A percentile compares a stretch with the other conserved stretches of the same genome.
These are phyloP conservation scores for Eonycteris spelaea DNA, from an alignment of 2,113 vertebrate genomes.

Conservation along the genomic window DNA sequence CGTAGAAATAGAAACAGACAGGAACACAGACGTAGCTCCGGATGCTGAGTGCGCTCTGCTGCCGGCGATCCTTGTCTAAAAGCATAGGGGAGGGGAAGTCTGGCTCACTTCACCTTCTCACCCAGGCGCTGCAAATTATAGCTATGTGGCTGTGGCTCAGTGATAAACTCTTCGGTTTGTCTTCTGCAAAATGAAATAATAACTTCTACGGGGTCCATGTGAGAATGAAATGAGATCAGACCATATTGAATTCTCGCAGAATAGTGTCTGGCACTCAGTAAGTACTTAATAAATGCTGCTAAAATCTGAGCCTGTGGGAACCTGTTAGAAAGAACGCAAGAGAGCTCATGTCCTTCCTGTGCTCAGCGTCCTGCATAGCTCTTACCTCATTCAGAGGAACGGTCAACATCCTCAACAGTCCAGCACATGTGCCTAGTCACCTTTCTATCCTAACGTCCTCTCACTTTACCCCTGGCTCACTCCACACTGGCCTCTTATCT, in stretches of 20 bases:
- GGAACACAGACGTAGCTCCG: slow-evolving; percentile 52
- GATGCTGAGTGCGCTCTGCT: not conserved
- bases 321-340: not conserved
- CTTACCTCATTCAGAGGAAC: not conserved
- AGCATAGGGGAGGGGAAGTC: not conserved
- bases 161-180: not conserved
- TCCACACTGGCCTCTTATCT: not conserved
- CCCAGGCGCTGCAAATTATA: not conserved
- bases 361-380: not conserved
- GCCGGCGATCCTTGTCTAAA: not conserved
- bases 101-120: not conserved
- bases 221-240: not conserved
- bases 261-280: not conserved
- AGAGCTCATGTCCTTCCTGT: not conserved
- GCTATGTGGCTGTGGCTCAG: not conserved
- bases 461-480: not conserved
- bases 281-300: not conserved
- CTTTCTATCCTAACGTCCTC: not conserved
- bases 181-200: not conserved
- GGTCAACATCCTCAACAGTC: not conserved
- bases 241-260: not conserved
- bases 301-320: not conserved
- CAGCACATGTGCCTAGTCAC: not conserved
- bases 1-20: slow-evolving; percentile 73
- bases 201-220: not conserved